These are phyloP conservation scores for Cyphomyrus plagiostoma DNA, from an alignment of 2,113 vertebrate species.

Conservation along the genomic window DNA sequence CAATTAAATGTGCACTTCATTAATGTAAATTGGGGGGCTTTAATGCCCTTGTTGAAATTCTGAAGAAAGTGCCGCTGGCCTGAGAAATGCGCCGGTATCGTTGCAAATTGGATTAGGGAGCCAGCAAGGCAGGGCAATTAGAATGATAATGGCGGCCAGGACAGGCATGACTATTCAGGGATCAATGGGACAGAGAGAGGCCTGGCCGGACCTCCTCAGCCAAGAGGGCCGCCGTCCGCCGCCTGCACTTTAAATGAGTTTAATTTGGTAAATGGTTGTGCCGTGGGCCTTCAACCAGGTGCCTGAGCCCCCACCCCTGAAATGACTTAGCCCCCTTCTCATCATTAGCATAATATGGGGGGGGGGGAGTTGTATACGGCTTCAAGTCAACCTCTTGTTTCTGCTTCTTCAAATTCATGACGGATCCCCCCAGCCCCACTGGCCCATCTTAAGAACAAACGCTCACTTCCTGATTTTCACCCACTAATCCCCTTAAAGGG, in stretches of 20 bases:
- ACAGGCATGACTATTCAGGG: conserved; percentile 99
- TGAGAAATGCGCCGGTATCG: conserved; percentile 91
- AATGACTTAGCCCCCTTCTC: conserved; percentile 73
- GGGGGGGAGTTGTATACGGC: conserved; percentile 79
- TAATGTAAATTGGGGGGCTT: conserved; percentile 98
- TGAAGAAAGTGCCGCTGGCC: conserved; percentile 97
- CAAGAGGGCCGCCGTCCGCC: conserved; percentile 87
- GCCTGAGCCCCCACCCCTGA: conserved; percentile 93
- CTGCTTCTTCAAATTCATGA: conserved; percentile 37
- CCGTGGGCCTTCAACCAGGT: conserved; percentile 89
- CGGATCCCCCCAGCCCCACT: not conserved
- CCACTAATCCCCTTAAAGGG: conserved; percentile 52
- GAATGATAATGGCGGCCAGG: conserved; percentile 99
- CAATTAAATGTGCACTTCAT: conserved; percentile 99
- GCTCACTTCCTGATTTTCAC: conserved; percentile 43
- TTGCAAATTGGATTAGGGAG: conserved; percentile 99
- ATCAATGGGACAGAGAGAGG: conserved; percentile 92
- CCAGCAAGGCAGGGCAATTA: conserved; percentile 99
- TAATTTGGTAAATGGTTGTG: conserved; percentile 99
- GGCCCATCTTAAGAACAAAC: conserved; percentile 43
- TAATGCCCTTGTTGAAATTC: conserved; percentile 99
- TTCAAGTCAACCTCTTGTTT: conserved; percentile 50
- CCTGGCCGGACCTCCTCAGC: conserved; percentile 72
- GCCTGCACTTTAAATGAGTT: conserved; percentile 99
- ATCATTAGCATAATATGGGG: conserved; percentile 84